Base-by-base conservation (phyloP, 2,797 vertebrate genomes). In the Distichodus sexfasciatus region DNA sequence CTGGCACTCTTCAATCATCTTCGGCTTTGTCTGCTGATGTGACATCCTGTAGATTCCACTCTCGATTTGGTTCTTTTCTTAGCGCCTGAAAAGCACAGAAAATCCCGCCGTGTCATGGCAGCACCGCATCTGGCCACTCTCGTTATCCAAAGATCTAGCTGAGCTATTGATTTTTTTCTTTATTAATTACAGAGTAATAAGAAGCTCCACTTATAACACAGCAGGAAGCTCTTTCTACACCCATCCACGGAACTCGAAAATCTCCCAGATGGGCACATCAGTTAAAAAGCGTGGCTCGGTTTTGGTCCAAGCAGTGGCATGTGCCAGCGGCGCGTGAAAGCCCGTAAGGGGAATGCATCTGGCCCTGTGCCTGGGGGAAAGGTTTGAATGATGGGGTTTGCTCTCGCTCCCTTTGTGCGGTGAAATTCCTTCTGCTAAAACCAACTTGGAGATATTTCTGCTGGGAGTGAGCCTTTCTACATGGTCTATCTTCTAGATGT, bases 21-120 rank as follows among this genome's bases (percentile, higher is more conserved):
- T n/a, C n/a, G 76, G 83, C 87, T 81, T 82, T 81, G 80, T 81
- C 62, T 84, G 82, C 84, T 88, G 85, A 87, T 76, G 82, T 82
- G 82, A 83, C 78, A 79, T 82, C 71, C 77, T 83, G 87, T 86
- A 57, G 82, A 88, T 87, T 89, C 83, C 78, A 84, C 71, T 65
- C 80, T 85, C 89, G 83, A 77, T 84, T 29, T 71, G 72, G n/a
- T n/a, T n/a, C n/a, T n/a, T n/a, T n/a, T n/a, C 82, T 67, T 77
- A 72, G 78, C 77, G 63, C 51, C 71, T 78, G 44, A 50, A 29
- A 46, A 46, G 23, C 33, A 55, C 17, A 15, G 33, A 12, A 35
- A 17, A 50, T 78, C 44, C 3, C 1, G 65, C 67, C 77, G 66
- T 80, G 69, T 77, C 40, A 28, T n/a, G 75, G 77, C 72, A 79